Conservation (phyloP, 2,888 invertebrate species). For the Aporophyla nigra region DNA sequence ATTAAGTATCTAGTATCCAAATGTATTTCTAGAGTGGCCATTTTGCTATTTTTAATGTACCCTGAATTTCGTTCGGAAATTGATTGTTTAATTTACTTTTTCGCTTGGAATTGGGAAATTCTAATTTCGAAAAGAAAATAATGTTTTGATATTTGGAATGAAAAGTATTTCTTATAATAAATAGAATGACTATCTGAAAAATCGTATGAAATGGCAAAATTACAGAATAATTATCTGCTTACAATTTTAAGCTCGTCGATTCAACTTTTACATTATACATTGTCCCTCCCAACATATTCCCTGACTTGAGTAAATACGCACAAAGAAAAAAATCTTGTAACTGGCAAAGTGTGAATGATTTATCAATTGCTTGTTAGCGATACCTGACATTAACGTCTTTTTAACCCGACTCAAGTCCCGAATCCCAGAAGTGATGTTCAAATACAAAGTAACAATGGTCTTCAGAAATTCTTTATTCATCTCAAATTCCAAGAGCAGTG, state of each 20-base stretch:
- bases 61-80: constrained; percentile 3
- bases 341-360: constrained; percentile 47
- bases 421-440: constrained; percentile 56
- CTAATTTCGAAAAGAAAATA: not conserved
- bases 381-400: constrained; percentile 64
- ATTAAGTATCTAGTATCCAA: not conserved
- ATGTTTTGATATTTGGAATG: not conserved
- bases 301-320: constrained; percentile 24
- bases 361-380: constrained; percentile 64
- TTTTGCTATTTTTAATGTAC: constrained; percentile 17
- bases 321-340: constrained; percentile 38
- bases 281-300: constrained; percentile 5
- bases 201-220: not conserved
- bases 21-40: not conserved
- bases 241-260: not conserved
- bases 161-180: not conserved
- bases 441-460: constrained; percentile 60
- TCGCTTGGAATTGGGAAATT: not conserved
- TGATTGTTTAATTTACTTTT: not conserved
- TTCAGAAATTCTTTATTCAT: constrained; percentile 54
- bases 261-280: not conserved
- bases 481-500: constrained; percentile 56
- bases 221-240: not conserved
- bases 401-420: constrained; percentile 42
- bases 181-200: not conserved